Percentiles rank a stretch among this genome's conserved stretches.
These are phyloP conservation scores for Xerus rutilus DNA, from an alignment of 2,797 vertebrate species.

Conservation along the genomic window DNA sequence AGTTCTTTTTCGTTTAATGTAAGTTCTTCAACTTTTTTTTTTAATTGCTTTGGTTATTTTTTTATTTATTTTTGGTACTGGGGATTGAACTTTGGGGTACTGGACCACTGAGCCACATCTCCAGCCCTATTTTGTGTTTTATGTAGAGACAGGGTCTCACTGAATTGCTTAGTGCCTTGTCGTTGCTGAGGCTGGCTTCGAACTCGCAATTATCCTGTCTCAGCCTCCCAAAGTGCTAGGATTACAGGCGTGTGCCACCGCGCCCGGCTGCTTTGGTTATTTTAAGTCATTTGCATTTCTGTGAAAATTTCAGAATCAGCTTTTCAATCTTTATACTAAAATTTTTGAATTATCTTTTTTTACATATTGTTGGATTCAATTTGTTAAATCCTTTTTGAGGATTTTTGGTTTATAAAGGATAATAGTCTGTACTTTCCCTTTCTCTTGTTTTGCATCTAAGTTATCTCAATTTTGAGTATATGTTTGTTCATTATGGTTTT, in stretches of 20 bases:
- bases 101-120: no score
- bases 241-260: no score
- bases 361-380: not conserved
- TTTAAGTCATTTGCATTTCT: slow-evolving; percentile 23
- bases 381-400: not conserved
- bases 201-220: no score
- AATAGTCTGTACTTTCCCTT: not conserved
- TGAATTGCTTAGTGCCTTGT: no score
- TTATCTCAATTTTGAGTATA: not conserved
- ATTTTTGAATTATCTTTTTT: not conserved
- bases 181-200: no score
- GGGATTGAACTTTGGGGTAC: no score
- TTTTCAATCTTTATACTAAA: not conserved
- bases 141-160: no score
- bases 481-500: not conserved
- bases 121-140: no score
- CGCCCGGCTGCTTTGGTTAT: not conserved
- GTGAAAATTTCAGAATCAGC: slow-evolving; percentile 24
- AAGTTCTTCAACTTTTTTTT: slow-evolving; percentile 52
- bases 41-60: no score
- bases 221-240: no score
- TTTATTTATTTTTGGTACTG: no score
- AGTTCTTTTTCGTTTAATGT: not conserved
- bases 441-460: not conserved
- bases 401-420: not conserved